phyloP scores from a whole-genome alignment of 2,113 vertebrate genomes.

The Enhydra lutris region DNA sequence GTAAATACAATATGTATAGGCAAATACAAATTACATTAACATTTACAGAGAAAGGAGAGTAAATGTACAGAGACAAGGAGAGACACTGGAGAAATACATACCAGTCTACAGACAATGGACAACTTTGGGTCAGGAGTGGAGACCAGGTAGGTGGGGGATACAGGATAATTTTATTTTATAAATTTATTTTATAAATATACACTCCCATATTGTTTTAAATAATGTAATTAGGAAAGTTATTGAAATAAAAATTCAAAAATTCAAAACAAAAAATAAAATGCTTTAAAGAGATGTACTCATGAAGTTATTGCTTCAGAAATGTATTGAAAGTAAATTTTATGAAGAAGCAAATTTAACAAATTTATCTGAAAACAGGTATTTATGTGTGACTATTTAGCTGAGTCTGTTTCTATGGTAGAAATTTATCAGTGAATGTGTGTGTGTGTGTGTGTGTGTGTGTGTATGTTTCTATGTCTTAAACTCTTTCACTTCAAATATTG shows the following conservation, averaged over 20 bases:
- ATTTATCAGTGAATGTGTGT: neutral
- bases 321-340: neutral
- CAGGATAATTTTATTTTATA: neutral
- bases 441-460: neutral
- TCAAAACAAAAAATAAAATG: neutral
- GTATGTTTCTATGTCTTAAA: neutral
- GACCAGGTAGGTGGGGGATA: neutral
- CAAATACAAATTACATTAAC: neutral
- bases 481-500: neutral
- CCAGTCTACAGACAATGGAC: neutral
- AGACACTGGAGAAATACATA: neutral
- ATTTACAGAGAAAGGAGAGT: neutral
- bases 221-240: neutral
- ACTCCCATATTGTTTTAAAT: neutral
- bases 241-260: neutral
- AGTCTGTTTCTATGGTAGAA: neutral
- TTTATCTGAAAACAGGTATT: neutral
- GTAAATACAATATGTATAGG: neutral
- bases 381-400: neutral
- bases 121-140: neutral
- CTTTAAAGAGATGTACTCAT: neutral
- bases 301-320: neutral
- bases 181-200: neutral
- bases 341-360: neutral
- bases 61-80: neutral